Evolutionary conservation across 2,888 invertebrate species (phyloP), one percentile per base, ranked within the genome.

Genomic region (Cephus pygmeus): DNA sequence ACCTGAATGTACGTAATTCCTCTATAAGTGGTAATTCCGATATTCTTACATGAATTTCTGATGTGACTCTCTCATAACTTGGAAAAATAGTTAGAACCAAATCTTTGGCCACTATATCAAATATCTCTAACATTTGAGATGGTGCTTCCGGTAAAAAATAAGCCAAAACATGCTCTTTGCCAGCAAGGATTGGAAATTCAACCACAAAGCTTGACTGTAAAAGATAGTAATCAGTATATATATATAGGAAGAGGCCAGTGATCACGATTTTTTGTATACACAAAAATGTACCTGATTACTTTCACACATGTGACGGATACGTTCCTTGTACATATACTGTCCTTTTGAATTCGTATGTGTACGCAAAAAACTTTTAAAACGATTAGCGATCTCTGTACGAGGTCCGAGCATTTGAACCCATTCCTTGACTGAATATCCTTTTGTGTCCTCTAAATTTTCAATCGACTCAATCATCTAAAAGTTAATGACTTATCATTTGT

Each of bases 71-170:
- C 85, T 97, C 97, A 90, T 99, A 99, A 87, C 98, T 97, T 0
- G 99, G 99, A 89, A 97, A 99, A 92, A 98, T 97, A 79, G 96
- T 96, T 31, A 99, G 92, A 0, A 99, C 99, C 83, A 99, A 95
- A 76, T 96, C 96, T 90, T 97, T 97, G n/a, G 97, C 97, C 0
- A 98, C 98, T 92, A 97, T 96, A 91, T 99, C 98, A 90, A 99
- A 98, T 83, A 98, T 98, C 90, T 96, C 96, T n/a, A 99, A 92
- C 96, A 99, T 98, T 92, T 99, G 98, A 83, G 96, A 95, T 0
- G 99, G 99, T 0, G 99, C 99, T 91, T 99, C 99, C 0, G 99
- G 99, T 75, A 99, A 90, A 91, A 99, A 99, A 91, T 98, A 99
- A 0, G 99, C 99, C 74, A 99, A 92, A 0, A 98, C 97, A 90